Conservation (phyloP, 1,140 invertebrate species). For the Hycleus cichorii region DNA sequence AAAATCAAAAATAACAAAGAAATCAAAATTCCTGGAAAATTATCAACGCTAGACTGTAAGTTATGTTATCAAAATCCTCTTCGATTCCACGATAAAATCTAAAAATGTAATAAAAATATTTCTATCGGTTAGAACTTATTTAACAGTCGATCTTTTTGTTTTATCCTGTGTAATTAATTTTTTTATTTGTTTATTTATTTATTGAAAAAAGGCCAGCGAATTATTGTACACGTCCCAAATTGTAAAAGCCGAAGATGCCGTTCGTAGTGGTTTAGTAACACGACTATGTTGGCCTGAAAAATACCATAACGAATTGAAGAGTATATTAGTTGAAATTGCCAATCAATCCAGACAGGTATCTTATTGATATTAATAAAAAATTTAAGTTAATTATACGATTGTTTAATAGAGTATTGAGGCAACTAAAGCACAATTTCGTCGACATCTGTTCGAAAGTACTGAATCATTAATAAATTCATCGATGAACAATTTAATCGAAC, state of each 20-base stretch:
- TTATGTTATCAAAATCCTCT: no score
- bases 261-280: constrained; percentile 60
- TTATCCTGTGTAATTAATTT: background rate
- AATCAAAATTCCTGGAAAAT: no score
- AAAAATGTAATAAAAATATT: no score
- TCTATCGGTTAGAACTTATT: no score
- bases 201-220: constrained; percentile 53
- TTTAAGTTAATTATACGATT: constrained; percentile 1
- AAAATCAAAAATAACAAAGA: no score
- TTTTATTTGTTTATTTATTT: constrained; percentile 3
- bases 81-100: no score
- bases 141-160: no score
- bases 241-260: constrained; percentile 63
- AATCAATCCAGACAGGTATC: constrained; percentile 56
- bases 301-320: constrained; percentile 58
- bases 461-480: constrained; percentile 52
- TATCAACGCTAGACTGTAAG: no score
- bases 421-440: constrained; percentile 50
- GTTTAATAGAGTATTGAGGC: constrained; percentile 40
- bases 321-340: constrained; percentile 54
- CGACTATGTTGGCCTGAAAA: constrained; percentile 62
- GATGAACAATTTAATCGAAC: constrained; percentile 51
- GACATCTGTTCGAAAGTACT: constrained; percentile 46
- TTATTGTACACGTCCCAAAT: constrained; percentile 60
- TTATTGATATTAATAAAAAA: constrained; percentile 6